Evolutionary conservation across 2,797 vertebrate species (phyloP).

Genomic region (Mus minutoides): DNA sequence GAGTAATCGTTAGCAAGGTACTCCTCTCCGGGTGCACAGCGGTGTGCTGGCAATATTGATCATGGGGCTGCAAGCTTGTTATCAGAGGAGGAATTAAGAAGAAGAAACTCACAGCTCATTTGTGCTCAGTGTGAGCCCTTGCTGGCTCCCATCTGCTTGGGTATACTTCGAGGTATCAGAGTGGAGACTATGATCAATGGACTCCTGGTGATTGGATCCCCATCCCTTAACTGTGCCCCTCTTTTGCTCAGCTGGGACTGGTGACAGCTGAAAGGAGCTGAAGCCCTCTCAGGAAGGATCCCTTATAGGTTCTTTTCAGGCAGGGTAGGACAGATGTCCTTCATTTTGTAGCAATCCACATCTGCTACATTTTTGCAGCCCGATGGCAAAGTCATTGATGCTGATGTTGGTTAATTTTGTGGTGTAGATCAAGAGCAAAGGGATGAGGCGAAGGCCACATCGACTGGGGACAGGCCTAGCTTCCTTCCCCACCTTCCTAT

Average conservation of each 20-base stretch:
- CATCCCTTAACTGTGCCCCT: not conserved
- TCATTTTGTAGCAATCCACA: not conserved
- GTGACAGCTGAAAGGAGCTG: slow-evolving; percentile 40
- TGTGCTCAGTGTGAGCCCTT: not conserved
- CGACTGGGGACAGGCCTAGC: not conserved
- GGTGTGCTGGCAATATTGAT: slow-evolving; percentile 56
- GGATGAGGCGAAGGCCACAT: not conserved
- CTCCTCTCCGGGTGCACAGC: slow-evolving; percentile 23
- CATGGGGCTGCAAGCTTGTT: slow-evolving; percentile 62
- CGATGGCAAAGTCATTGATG: not conserved
- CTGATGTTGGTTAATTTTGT: not conserved
- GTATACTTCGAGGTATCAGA: slow-evolving; percentile 18
- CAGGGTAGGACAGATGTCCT: slow-evolving; percentile 25
- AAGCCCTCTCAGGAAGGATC: slow-evolving; percentile 41
- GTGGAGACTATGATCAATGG: slow-evolving; percentile 46
- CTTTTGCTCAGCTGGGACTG: not conserved
- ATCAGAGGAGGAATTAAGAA: slow-evolving; percentile 68
- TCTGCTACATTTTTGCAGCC: slow-evolving; percentile 5
- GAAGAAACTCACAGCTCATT: slow-evolving; percentile 45
- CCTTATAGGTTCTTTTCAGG: not conserved
- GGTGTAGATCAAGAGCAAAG: not conserved
- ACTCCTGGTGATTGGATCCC: not conserved
- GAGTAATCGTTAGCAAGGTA: slow-evolving; percentile 71
- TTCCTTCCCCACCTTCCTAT: not conserved
- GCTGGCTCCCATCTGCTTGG: slow-evolving; percentile 73